phyloP scores from a whole-genome alignment of 1,140 invertebrate genomes.

The Ectropis grisescens region DNA sequence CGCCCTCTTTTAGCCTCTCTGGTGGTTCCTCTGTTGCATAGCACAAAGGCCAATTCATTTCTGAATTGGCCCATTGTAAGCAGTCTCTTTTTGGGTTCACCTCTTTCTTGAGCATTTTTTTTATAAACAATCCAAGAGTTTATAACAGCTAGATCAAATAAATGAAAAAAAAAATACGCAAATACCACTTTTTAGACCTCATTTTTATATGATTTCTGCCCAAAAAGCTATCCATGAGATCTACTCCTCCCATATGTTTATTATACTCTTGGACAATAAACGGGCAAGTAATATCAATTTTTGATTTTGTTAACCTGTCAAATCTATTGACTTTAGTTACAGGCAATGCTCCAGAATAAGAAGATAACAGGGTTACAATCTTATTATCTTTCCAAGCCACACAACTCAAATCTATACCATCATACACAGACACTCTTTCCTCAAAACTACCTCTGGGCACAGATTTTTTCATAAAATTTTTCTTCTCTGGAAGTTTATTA shows the following conservation, averaged over 20 bases:
- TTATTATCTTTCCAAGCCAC: conserved; percentile 26
- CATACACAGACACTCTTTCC: conserved; percentile 11
- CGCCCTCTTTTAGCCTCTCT: conserved; percentile 24
- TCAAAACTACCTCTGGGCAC: conserved; percentile 18
- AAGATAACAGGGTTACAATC: conserved; percentile 19
- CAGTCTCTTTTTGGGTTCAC: conserved; percentile 16
- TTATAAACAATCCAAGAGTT: conserved; percentile 16
- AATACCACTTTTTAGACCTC: conserved; percentile 15
- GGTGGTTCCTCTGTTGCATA: conserved; percentile 20
- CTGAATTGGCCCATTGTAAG: conserved; percentile 24
- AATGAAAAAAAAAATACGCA: conserved; percentile 16
- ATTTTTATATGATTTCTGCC: conserved; percentile 23
- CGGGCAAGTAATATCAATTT: conserved; percentile 17
- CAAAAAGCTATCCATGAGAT: conserved; percentile 39
- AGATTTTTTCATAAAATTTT: conserved; percentile 18
- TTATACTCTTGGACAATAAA: conserved; percentile 17
- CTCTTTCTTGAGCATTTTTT: conserved; percentile 19
- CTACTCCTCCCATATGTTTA: no score
- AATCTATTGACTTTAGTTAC: conserved; percentile 14
- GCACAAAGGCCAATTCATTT: conserved; percentile 21
- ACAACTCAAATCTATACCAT: conserved; percentile 15
- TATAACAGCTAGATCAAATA: conserved; percentile 11
- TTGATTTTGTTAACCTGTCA: conserved; percentile 16
- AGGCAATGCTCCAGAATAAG: conserved; percentile 17
- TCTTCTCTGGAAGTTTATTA: conserved; percentile 15